A percentile compares a stretch with the other conserved stretches of the same genome.
These are phyloP conservation scores for Dryas iulia DNA, from an alignment of 1,140 invertebrate species.

Conservation along the genomic window DNA sequence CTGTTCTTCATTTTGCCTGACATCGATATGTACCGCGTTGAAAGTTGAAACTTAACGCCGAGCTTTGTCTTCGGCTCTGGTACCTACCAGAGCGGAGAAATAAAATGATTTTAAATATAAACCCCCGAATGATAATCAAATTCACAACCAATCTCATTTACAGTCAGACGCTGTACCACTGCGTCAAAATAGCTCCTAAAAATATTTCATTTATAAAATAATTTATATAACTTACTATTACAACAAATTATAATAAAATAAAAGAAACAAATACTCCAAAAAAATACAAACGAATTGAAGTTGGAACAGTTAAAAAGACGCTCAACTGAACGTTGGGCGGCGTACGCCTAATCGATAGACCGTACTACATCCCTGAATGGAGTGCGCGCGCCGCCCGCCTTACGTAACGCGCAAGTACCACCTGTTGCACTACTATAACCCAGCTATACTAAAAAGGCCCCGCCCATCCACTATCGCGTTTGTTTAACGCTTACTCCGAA, in stretches of 20 bases:
- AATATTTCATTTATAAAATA: too few relatives aligned
- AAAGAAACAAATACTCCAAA: slow-evolving; percentile 30
- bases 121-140: too few relatives aligned
- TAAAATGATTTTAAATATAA: too few relatives aligned
- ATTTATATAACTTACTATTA: not conserved
- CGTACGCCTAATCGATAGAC: slow-evolving; percentile 69
- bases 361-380: slow-evolving; percentile 70
- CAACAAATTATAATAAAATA: not conserved
- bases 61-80: too few relatives aligned
- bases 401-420: slow-evolving; percentile 70
- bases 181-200: too few relatives aligned
- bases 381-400: slow-evolving; percentile 70
- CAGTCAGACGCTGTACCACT: too few relatives aligned
- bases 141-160: too few relatives aligned
- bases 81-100: too few relatives aligned
- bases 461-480: slow-evolving; percentile 37
- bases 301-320: slow-evolving; percentile 55
- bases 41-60: too few relatives aligned
- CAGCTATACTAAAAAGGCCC: slow-evolving; percentile 44
- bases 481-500: slow-evolving; percentile 34
- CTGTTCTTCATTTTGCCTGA: too few relatives aligned
- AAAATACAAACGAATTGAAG: slow-evolving; percentile 51
- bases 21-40: too few relatives aligned
- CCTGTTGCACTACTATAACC: slow-evolving; percentile 75
- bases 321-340: slow-evolving; percentile 56